phyloP scores from a whole-genome alignment of 2,888 invertebrate genomes.

The Lomographa bimaculata region DNA sequence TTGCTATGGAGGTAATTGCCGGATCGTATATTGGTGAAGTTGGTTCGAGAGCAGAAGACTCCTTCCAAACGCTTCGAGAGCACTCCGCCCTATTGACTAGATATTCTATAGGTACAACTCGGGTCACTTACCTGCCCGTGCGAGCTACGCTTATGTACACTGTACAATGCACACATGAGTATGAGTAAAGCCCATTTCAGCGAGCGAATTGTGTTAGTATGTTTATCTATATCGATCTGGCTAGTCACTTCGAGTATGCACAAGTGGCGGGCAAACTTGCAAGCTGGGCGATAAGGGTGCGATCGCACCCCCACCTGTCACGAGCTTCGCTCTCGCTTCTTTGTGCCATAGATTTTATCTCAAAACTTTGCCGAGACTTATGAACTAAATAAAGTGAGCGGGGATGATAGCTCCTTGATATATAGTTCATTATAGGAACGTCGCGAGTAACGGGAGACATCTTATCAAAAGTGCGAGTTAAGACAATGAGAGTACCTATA shows the following conservation, averaged over 20 bases:
- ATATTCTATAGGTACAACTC: slow-evolving; percentile 23
- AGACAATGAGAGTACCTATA: slow-evolving; percentile 35
- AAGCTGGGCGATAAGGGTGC: slow-evolving; percentile 46
- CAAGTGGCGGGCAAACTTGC: slow-evolving; percentile 44
- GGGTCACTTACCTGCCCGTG: slow-evolving; percentile 24
- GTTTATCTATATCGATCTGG: slow-evolving; percentile 36
- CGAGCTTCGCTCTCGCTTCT: slow-evolving; percentile 47
- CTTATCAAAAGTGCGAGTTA: slow-evolving; percentile 39
- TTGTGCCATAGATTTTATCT: slow-evolving; percentile 62
- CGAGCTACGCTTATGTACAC: not conserved
- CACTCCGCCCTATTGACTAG: slow-evolving; percentile 31
- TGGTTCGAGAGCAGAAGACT: slow-evolving; percentile 36
- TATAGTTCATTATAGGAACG: slow-evolving; percentile 41
- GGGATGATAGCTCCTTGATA: slow-evolving; percentile 43
- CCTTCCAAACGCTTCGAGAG: slow-evolving; percentile 31
- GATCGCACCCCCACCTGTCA: slow-evolving; percentile 50
- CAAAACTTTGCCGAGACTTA: slow-evolving; percentile 55
- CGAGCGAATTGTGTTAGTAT: slow-evolving; percentile 14
- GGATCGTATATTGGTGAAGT: slow-evolving; percentile 53
- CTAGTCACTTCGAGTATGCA: slow-evolving; percentile 33
- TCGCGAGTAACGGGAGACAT: slow-evolving; percentile 40
- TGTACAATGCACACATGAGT: slow-evolving; percentile 4
- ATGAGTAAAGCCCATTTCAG: slow-evolving; percentile 4
- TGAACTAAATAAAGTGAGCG: slow-evolving; percentile 53
- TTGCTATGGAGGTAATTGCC: slow-evolving; percentile 54